Conservation (phyloP, 1,140 invertebrate species). For the Trissolcus basalis region DNA sequence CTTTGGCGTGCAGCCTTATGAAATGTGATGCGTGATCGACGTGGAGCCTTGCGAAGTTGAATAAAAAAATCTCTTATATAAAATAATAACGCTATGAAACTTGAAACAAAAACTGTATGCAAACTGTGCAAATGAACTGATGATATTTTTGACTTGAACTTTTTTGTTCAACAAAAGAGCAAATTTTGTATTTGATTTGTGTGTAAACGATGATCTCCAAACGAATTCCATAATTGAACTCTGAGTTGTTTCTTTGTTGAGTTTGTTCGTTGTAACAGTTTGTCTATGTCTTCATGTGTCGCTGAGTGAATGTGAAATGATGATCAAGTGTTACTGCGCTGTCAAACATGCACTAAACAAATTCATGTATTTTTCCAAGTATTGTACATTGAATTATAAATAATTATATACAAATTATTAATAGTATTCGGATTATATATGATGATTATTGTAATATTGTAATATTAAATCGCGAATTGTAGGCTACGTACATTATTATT, state of each 20-base stretch:
- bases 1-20: conserved; percentile 72
- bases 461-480: conserved; percentile 64
- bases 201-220: too few relatives aligned
- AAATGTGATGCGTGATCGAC: conserved; percentile 56
- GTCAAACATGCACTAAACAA: conserved; percentile 69
- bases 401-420: conserved; percentile 68
- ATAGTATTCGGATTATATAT: conserved; percentile 60
- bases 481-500: conserved; percentile 59
- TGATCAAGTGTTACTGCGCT: conserved; percentile 58
- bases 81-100: conserved; percentile 45
- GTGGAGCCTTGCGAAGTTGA: conserved; percentile 1
- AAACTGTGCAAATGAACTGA: too few relatives aligned
- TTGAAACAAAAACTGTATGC: conserved; percentile 28
- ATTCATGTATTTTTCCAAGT: conserved; percentile 73
- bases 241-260: conserved; percentile 28
- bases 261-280: conserved; percentile 33
- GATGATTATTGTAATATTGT: conserved; percentile 67
- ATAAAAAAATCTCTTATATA: conserved; percentile 3
- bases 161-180: too few relatives aligned
- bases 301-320: conserved; percentile 29
- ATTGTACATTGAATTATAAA: conserved; percentile 73
- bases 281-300: too few relatives aligned
- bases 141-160: too few relatives aligned
- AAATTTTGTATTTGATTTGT: too few relatives aligned
- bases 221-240: too few relatives aligned